phyloP scores from a whole-genome alignment of 2,797 vertebrate genomes.

The Thunnus albacares region DNA sequence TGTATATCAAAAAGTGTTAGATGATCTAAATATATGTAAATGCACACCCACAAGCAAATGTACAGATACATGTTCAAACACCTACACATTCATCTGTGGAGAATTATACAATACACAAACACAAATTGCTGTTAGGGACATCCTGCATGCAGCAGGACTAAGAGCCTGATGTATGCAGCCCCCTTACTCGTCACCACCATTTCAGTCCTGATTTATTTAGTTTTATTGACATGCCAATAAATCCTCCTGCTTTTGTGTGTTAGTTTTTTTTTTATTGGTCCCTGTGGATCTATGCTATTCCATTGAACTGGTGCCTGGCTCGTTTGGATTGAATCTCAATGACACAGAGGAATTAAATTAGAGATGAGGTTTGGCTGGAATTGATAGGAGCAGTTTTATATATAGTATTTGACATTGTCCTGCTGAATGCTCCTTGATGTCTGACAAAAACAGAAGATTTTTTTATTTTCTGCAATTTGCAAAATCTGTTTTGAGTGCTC shows the following conservation, averaged over 20 bases:
- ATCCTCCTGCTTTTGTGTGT: slow-evolving; percentile 56
- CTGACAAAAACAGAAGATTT: neutral
- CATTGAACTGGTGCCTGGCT: slow-evolving; percentile 32
- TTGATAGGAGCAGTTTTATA: slow-evolving; percentile 30
- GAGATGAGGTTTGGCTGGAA: slow-evolving; percentile 10
- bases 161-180: neutral
- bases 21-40: neutral
- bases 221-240: slow-evolving; percentile 61
- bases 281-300: slow-evolving; percentile 40
- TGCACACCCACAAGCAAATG: neutral
- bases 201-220: slow-evolving; percentile 58
- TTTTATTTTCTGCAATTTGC: neutral
- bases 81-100: neutral
- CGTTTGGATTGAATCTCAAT: slow-evolving; percentile 49
- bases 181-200: slow-evolving; percentile 12
- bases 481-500: neutral
- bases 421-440: slow-evolving; percentile 5
- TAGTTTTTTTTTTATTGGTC: slow-evolving; percentile 67
- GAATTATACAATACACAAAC: neutral
- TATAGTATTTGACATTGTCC: neutral
- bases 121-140: neutral
- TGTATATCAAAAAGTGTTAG: neutral
- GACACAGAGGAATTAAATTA: slow-evolving; percentile 54
- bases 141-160: neutral
- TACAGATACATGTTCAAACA: neutral